Conservation (phyloP, 2,113 vertebrate species). For the Forbesichthys papilliferus region DNA sequence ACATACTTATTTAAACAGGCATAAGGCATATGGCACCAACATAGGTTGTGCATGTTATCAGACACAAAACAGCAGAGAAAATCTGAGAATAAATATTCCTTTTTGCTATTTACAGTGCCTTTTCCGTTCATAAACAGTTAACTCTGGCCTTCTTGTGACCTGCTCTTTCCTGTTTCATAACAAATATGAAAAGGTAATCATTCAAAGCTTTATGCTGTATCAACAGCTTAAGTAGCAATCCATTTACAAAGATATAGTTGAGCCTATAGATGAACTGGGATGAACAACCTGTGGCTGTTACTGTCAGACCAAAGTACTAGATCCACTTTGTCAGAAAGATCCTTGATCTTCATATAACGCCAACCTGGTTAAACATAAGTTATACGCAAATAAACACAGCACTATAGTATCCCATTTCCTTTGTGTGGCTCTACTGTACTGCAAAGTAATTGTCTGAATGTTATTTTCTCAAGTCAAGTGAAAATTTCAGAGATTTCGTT, state of each 20-base stretch:
- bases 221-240: background rate
- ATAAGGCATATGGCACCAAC: no score
- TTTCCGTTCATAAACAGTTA: slow-evolving; percentile 5
- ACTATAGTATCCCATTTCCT: slow-evolving; percentile 9
- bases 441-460: background rate
- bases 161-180: slow-evolving; percentile 17
- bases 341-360: slow-evolving; percentile 10
- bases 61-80: background rate
- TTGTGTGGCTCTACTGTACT: background rate
- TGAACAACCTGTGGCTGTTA: background rate
- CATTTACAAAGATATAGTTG: background rate
- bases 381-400: slow-evolving; percentile 24
- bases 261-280: background rate
- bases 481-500: slow-evolving; percentile 4
- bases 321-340: slow-evolving; percentile 21
- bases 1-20: no score
- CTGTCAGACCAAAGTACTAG: slow-evolving; percentile 4
- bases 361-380: slow-evolving; percentile 20
- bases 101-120: background rate
- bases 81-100: slow-evolving; percentile 11
- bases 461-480: background rate
- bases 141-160: background rate
- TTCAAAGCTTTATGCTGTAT: slow-evolving; percentile 2
- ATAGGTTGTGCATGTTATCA: background rate
- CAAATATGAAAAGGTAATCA: slow-evolving; percentile 1